phyloP scores from a whole-genome alignment of 2,113 vertebrate genomes.

The Chaenogobius annularis region DNA sequence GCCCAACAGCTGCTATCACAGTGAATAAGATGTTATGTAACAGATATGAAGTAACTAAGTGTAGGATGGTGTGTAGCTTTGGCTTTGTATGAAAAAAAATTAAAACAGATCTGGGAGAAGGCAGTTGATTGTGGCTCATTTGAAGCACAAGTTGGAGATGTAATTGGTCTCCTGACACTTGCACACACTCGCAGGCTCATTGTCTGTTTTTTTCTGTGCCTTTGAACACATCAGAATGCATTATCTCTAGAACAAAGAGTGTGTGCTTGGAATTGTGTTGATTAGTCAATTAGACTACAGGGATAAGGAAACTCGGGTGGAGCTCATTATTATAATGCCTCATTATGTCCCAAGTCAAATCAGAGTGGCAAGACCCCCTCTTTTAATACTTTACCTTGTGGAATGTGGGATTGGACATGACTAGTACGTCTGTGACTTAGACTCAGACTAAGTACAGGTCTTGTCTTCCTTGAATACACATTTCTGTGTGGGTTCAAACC shows the following conservation, averaged over 20 bases:
- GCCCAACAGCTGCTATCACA: constrained; percentile 59
- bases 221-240: constrained; percentile 69
- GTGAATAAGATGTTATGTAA: constrained; percentile 58
- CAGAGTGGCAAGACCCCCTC: constrained; percentile 27
- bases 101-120: constrained; percentile 47
- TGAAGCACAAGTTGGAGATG: constrained; percentile 60
- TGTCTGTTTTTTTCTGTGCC: constrained; percentile 53
- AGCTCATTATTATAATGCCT: constrained; percentile 59
- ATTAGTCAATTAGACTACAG: constrained; percentile 64
- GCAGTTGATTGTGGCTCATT: constrained; percentile 57
- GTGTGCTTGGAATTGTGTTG: constrained; percentile 59
- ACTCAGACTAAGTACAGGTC: neutral
- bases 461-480: neutral
- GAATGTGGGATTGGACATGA: neutral
- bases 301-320: constrained; percentile 52
- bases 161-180: constrained; percentile 70
- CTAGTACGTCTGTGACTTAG: neutral
- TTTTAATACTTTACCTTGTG: constrained; percentile 12
- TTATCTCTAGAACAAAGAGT: constrained; percentile 65
- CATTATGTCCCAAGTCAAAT: constrained; percentile 39
- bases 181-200: constrained; percentile 20
- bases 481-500: neutral
- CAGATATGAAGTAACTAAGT: constrained; percentile 39
- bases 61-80: constrained; percentile 38
- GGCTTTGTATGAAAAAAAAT: constrained; percentile 31